A percentile compares a stretch with the other conserved stretches of the same genome.
These are phyloP conservation scores for Parthenolecanium corni DNA, from an alignment of 2,888 invertebrate genomes.

Conservation along the genomic window DNA sequence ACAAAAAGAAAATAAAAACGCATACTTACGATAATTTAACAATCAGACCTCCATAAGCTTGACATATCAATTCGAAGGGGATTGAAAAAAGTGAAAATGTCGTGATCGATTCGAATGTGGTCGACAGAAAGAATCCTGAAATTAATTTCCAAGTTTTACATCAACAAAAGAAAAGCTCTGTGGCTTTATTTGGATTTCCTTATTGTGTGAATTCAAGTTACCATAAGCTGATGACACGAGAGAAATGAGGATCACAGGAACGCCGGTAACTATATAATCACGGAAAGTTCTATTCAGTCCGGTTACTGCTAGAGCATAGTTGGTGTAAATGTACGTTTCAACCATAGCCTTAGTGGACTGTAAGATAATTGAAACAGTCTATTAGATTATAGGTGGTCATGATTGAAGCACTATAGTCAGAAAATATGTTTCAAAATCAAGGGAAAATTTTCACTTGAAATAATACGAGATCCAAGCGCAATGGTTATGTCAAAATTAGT, in stretches of 20 bases:
- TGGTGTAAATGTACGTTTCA: constrained; percentile 50
- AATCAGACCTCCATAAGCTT: constrained; percentile 37
- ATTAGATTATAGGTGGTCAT: not conserved
- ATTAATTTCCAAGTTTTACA: no score
- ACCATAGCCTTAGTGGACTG: constrained; percentile 55
- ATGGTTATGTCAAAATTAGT: no score
- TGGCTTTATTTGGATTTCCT: no score
- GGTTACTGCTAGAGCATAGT: constrained; percentile 49
- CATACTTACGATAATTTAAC: constrained; percentile 20
- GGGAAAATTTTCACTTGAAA: no score
- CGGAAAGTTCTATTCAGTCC: constrained; percentile 43
- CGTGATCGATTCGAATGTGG: constrained; percentile 56
- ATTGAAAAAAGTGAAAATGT: constrained; percentile 59
- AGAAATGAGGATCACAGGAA: constrained; percentile 51
- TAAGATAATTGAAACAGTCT: constrained; percentile 13
- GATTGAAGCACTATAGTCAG: not conserved
- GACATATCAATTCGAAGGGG: constrained; percentile 57
- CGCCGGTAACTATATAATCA: constrained; percentile 49
- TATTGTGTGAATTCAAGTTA: no score
- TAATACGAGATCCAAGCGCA: no score
- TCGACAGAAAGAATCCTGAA: constrained; percentile 50
- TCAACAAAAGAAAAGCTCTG: no score
- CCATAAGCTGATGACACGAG: constrained; percentile 59
- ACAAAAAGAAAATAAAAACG: no score
- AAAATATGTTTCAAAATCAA: no score